Base-by-base conservation (phyloP, 37 sponge, comb jelly and placozoan genomes). In the Oopsacas minuta region DNA sequence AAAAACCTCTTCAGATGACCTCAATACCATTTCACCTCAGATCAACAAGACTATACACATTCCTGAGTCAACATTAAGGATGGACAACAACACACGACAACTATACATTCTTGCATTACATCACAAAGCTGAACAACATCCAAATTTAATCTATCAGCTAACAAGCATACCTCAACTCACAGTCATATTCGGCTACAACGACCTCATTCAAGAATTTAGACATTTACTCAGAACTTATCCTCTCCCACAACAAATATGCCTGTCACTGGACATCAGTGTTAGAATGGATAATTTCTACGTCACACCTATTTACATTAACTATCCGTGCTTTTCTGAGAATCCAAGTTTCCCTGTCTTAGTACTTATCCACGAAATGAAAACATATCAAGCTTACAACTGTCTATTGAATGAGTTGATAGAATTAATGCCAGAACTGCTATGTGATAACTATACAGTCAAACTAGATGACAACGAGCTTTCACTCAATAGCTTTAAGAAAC, bases 141-240 rank as follows among this genome's bases (percentile, higher is more conserved):
- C 75, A 5, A 61, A 61, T 12, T n/a, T 61, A 5, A 61, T 61
- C 5, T 61, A 61, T 34, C 28, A 7, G 5, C 20, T 61, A 25
- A 12, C 30, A 34, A 61, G 75, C 75, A 61, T 61, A 7, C 75
- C 75, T 25, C 20, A 61, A 34, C 22, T 61, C 3, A n/a, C 30
- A 25, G 30, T 61, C 5, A 5, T 61, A 61, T 61, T 61, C 30
- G 75, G 75, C 28, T 61, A 61, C 22, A 61, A 61, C 75, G 22
- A 61, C 28, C 75, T 61, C 32, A 61, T 61, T n/a, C 75, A 61
- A 61, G 75, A 61, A 12, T 61, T 61, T 34, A 25, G 75, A 61
- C 75, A 61, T n/a, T 34, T 61, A 5, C 75, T 61, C 30, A 10
- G 75, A 61, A 61, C 75, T 7, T 34, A 61, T 12, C 75, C 75